Evolutionary conservation across 2,888 invertebrate species (phyloP).

Genomic region (Atrina japonica): DNA sequence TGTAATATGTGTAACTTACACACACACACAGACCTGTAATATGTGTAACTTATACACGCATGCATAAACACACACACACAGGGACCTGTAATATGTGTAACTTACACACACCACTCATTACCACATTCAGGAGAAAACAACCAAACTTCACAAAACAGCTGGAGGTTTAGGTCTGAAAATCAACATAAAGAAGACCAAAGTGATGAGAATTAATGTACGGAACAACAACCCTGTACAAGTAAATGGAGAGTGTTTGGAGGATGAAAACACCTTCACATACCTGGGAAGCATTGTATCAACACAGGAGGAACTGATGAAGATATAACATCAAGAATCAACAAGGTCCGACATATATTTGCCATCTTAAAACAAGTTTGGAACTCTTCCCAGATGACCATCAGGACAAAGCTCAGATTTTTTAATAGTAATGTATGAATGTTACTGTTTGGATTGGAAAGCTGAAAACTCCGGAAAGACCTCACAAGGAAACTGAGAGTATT

Average conservation of each 20-base stretch:
- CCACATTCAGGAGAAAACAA: conserved; percentile 8
- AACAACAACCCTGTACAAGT: conserved; percentile 1
- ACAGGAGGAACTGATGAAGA: conserved; percentile 8
- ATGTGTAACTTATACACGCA: too few species aligned
- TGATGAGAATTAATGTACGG: conserved; percentile 1
- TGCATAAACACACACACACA: too few species aligned
- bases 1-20: too few species aligned
- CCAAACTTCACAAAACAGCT: conserved; percentile 4
- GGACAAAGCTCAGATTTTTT: too few species aligned
- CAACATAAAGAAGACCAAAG: too few species aligned
- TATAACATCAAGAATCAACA: conserved; percentile 12
- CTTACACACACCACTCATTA: conserved; percentile 1
- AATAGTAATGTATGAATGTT: too few species aligned
- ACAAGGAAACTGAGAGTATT: too few species aligned
- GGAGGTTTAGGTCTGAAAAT: conserved; percentile 8
- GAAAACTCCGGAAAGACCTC: too few species aligned
- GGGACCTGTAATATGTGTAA: too few species aligned
- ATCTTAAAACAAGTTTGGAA: too few species aligned
- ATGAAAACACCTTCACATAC: conserved; percentile 7
- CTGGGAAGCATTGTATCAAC: conserved; percentile 1
- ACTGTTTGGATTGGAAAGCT: conserved; percentile 11
- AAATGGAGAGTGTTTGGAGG: conserved; percentile 6
- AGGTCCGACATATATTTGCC: not conserved
- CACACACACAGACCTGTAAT: too few species aligned
- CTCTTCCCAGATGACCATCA: too few species aligned